Percentiles rank a stretch among this genome's conserved stretches.
Evolutionary conservation across 37 sponge, comb jelly and placozoan species (phyloP).

Genomic region (Aphrocallistes beatrix): DNA sequence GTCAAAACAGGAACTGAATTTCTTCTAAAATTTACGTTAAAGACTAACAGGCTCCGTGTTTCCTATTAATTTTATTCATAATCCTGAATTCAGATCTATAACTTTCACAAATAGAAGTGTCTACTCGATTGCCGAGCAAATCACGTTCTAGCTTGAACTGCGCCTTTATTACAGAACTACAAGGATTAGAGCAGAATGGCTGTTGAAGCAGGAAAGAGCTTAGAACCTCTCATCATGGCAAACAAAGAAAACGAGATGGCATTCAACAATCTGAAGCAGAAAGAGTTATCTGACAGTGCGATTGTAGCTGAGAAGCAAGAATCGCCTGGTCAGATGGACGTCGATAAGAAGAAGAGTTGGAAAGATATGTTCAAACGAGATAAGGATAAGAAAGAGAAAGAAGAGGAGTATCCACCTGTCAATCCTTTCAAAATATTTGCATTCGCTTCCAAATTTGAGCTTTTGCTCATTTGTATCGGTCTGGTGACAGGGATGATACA

Average conservation of each 20-base stretch:
- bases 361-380: neutral
- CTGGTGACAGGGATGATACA: neutral
- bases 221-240: neutral
- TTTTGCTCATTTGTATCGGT: neutral
- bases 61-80: too few relatives aligned
- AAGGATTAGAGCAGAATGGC: neutral
- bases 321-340: too few relatives aligned
- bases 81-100: too few relatives aligned
- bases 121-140: too few relatives aligned
- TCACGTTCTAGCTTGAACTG: too few relatives aligned
- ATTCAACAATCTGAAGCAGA: neutral
- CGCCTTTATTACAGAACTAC: too few relatives aligned
- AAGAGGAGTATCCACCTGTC: neutral
- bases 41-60: too few relatives aligned
- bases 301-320: neutral
- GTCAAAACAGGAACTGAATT: too few relatives aligned
- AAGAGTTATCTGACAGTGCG: neutral
- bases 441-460: neutral
- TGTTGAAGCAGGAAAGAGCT: neutral
- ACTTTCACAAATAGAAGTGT: too few relatives aligned
- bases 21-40: too few relatives aligned
- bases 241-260: neutral
- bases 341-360: neutral
- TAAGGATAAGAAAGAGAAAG: neutral
- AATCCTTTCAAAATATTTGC: neutral